Base-by-base conservation (phyloP, 2,113 vertebrate species). In the Nothoprocta pentlandii region DNA sequence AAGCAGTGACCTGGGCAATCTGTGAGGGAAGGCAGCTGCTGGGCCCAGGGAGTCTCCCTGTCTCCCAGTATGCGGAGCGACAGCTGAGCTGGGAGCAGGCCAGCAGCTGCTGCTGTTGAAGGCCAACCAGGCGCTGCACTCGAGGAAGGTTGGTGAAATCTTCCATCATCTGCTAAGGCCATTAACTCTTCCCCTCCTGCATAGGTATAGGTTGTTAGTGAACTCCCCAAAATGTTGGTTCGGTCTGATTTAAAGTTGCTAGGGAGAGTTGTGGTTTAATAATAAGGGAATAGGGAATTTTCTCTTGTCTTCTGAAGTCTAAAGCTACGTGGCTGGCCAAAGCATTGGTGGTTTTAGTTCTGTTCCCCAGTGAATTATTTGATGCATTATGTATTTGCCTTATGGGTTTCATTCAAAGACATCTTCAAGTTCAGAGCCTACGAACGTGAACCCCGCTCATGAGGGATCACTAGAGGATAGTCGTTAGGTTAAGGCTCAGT, bases 21-120 rank as follows among this genome's bases (percentile, higher is more conserved):
- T 87, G 39, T 59, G 28, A 39, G 42, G 26, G 12, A 90, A 76
- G 94, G 8, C 96, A 97, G 96, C 97, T 97, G 95, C 82, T 85
- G 64, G 79, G 66, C 87, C 78, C 59, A 39, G 87, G 94, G 93
- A 88, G 90, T 75, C 58, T 66, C 90, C 84, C 56, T 20, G 30
- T 93, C 32, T 93, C 81, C 77, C n/a, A 4, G 9, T 64, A 56
- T n/a, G 85, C 25, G 74, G 46, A 59, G 53, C 78, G 93, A 89
- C 97, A 97, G 96, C 96, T 96, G 97, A 82, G 86, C 77, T 58
- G 85, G 47, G 91, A 81, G 76, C 3, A 10, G 10, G 89, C 89
- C 80, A 66, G 93, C 94, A 94, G 95, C 93, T 94, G 96, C 90
- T 90, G 85, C 94, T 89, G 83, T 47, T 75, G 13, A 62, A 92